A percentile compares a stretch with the other conserved stretches of the same genome.
Conservation (phyloP, 1,140 invertebrate genomes). For the Halotydeus destructor region DNA sequence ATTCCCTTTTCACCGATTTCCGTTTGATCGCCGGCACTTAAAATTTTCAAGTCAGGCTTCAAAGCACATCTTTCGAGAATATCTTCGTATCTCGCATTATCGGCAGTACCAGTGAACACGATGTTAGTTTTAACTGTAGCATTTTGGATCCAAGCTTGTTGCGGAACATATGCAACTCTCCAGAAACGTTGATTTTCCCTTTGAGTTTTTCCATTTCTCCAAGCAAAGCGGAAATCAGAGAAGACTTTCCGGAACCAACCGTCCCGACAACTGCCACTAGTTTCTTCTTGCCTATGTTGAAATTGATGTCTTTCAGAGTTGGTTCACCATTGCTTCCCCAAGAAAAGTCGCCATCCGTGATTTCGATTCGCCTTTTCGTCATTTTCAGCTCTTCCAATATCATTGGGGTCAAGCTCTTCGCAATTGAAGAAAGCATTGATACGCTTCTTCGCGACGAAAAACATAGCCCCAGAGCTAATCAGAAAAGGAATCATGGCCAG, state of each 20-base stretch:
- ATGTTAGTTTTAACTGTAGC: conserved; percentile 31
- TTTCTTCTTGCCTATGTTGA: conserved; percentile 15
- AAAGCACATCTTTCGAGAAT: conserved; percentile 21
- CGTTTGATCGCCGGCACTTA: conserved; percentile 49
- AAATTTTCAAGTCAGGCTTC: conserved; percentile 18
- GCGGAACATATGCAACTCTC: conserved; percentile 28
- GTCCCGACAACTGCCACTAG: conserved; percentile 30
- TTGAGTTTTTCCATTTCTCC: conserved; percentile 25
- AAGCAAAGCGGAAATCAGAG: conserved; percentile 28
- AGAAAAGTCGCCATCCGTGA: conserved; percentile 16
- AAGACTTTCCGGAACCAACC: conserved; percentile 31
- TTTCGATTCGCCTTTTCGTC: conserved; percentile 11
- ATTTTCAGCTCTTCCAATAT: conserved; percentile 19
- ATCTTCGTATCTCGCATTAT: conserved; percentile 21
- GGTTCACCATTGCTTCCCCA: conserved; percentile 18
- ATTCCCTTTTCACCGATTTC: conserved; percentile 65
- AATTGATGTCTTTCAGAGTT: conserved; percentile 14
- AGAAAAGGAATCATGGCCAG: conserved; percentile 31
- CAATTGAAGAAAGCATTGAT: conserved; percentile 23
- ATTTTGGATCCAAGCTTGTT: conserved; percentile 39
- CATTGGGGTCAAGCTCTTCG: conserved; percentile 23
- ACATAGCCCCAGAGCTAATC: conserved; percentile 20
- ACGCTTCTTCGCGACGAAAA: conserved; percentile 22
- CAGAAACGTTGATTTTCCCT: conserved; percentile 21
- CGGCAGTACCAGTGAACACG: conserved; percentile 33